These are phyloP conservation scores for Chionoecetes opilio DNA, from an alignment of 1,140 invertebrate species.

Conservation along the genomic window DNA sequence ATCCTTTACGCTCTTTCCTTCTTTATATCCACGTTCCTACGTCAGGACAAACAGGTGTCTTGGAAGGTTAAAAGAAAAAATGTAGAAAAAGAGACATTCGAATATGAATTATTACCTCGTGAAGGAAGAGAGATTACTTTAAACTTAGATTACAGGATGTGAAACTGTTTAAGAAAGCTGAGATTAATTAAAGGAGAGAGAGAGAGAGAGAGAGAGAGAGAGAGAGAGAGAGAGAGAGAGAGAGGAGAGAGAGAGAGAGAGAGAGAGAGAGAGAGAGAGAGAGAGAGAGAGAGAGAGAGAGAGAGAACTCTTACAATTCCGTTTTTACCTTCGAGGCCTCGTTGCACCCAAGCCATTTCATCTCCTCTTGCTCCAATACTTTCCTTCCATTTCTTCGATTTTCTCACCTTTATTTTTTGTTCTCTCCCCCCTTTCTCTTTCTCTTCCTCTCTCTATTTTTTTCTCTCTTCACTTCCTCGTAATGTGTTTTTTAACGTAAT, in stretches of 20 bases:
- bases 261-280: too few species aligned
- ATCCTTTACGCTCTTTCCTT: neutral
- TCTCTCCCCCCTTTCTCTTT: neutral
- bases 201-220: neutral
- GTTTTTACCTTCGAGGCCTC: neutral
- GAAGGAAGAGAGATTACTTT: neutral
- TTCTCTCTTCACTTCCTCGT: too few species aligned
- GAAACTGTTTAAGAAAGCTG: neutral
- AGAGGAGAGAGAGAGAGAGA: neutral
- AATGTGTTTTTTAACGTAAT: too few species aligned
- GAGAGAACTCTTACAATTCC: neutral
- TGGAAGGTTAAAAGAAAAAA: too few species aligned
- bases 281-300: slow-evolving; percentile 25
- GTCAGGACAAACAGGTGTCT: neutral
- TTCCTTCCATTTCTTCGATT: neutral
- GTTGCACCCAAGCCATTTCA: neutral
- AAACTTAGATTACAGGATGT: neutral
- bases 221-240: neutral
- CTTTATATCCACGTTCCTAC: neutral
- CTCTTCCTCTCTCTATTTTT: too few species aligned
- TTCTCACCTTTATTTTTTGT: neutral
- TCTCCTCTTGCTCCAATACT: neutral
- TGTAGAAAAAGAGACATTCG: neutral
- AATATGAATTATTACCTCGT: neutral
- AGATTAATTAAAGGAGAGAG: neutral